A percentile compares a stretch with the other conserved stretches of the same genome.
Evolutionary conservation across 2,113 vertebrate genomes (phyloP).

Genomic region (Phasianus colchicus): DNA sequence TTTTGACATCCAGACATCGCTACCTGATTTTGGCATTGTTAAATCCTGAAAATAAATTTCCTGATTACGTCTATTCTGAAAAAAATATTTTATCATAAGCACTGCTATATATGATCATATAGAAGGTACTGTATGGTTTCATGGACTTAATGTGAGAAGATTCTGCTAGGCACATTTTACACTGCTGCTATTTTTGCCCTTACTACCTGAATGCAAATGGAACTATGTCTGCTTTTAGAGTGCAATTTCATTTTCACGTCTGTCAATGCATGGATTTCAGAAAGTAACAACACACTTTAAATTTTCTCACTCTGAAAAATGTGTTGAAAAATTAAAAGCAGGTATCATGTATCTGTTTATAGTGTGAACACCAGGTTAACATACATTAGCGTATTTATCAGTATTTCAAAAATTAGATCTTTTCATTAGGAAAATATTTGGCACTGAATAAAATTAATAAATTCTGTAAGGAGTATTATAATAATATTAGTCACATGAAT

Average conservation of each 20-base stretch:
- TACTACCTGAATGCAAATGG: not conserved
- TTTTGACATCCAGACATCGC: not conserved
- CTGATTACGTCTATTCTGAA: not conserved
- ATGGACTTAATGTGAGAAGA: not conserved
- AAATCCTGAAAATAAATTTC: not conserved
- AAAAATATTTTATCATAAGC: not conserved
- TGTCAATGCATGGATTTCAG: not conserved
- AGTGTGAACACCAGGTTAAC: not conserved
- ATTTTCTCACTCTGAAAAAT: not conserved
- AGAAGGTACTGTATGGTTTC: not conserved
- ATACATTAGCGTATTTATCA: not conserved
- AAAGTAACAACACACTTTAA: not conserved
- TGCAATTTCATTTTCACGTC: not conserved
- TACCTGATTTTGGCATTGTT: not conserved
- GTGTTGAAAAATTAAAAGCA: not conserved
- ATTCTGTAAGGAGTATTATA: not conserved
- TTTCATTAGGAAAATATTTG: not conserved
- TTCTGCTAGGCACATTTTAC: not conserved
- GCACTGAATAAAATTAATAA: not conserved
- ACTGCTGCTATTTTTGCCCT: not conserved
- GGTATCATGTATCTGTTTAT: not conserved
- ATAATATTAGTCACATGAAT: not conserved
- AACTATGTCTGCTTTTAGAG: not conserved
- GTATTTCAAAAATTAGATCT: not conserved
- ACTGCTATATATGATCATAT: accelerated